Conservation (phyloP, 2,797 vertebrate genomes). For the Epinephelus awoara region DNA sequence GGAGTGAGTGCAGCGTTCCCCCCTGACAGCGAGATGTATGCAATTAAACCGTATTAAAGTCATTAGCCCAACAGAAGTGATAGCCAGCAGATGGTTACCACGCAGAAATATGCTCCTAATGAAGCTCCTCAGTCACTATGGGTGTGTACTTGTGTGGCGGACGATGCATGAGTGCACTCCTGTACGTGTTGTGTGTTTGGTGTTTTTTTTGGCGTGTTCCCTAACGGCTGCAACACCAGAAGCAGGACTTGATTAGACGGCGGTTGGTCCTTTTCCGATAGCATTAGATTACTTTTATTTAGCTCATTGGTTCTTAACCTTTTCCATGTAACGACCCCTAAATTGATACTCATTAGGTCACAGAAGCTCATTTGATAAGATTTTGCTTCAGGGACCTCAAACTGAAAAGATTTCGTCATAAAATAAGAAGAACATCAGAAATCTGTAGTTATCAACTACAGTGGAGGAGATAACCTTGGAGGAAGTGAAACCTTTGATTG, state of each 20-base stretch:
- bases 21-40: constrained; percentile 73
- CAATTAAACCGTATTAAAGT: constrained; percentile 81
- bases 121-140: constrained; percentile 71
- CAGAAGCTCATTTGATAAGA: too few species aligned
- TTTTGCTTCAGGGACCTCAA: too few species aligned
- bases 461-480: too few species aligned
- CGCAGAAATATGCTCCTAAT: constrained; percentile 75
- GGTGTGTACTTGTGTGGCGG: constrained; percentile 27
- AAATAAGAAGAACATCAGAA: too few species aligned
- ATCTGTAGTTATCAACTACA: too few species aligned
- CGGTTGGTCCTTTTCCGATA: constrained; percentile 46
- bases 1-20: constrained; percentile 45
- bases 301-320: too few species aligned
- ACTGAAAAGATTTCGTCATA: too few species aligned
- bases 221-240: constrained; percentile 40
- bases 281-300: not conserved
- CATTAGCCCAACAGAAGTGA: constrained; percentile 76
- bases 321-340: too few species aligned
- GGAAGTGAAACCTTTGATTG: too few species aligned
- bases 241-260: constrained; percentile 59
- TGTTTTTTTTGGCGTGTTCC: constrained; percentile 43
- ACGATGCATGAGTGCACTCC: constrained; percentile 5
- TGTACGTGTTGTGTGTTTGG: constrained; percentile 2
- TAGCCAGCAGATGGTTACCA: constrained; percentile 79
- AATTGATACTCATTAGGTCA: too few species aligned